Evolutionary conservation across 2,797 vertebrate species (phyloP).

Genomic region (Phoeniculus purpureus): DNA sequence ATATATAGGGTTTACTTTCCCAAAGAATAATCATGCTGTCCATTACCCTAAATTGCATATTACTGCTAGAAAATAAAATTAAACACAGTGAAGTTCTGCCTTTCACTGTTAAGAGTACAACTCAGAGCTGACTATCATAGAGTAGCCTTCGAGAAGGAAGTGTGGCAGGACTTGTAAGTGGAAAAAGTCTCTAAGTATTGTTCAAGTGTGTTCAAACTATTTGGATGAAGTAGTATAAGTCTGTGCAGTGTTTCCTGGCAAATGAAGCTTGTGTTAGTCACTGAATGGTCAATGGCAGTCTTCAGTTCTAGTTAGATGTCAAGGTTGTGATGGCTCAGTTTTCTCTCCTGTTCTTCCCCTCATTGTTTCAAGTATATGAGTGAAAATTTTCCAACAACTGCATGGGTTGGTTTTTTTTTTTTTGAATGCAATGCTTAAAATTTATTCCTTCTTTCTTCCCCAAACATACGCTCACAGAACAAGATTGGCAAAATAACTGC

Average conservation of each 20-base stretch:
- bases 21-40: neutral
- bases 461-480: neutral
- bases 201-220: neutral
- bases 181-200: neutral
- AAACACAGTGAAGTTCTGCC: neutral
- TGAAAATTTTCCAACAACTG: neutral
- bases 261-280: neutral
- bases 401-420: neutral
- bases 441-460: neutral
- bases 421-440: neutral
- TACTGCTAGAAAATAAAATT: neutral
- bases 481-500: neutral
- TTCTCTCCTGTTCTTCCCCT: neutral
- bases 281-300: neutral
- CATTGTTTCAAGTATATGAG: neutral
- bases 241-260: neutral
- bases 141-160: neutral
- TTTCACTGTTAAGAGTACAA: neutral
- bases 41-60: rapidly evolving
- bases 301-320: neutral
- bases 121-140: neutral
- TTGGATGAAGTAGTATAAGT: neutral
- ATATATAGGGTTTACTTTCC: neutral
- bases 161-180: neutral
- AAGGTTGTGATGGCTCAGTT: neutral